Evolutionary conservation across 1,140 invertebrate genomes (phyloP).

Genomic region (Cyclina sinensis): DNA sequence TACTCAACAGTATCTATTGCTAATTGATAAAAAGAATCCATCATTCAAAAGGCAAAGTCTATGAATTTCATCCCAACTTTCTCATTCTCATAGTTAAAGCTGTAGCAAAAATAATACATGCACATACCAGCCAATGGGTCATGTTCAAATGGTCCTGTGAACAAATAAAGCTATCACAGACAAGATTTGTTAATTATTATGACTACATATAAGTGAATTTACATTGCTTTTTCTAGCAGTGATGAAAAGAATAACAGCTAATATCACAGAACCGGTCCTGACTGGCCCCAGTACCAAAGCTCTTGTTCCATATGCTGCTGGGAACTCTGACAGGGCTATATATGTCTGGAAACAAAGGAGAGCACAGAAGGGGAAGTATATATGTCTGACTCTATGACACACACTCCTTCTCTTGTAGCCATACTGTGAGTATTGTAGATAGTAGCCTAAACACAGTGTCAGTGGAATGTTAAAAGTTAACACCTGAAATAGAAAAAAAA

Average conservation of each 20-base stretch:
- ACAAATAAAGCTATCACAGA: constrained; percentile 15
- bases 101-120: too few species aligned
- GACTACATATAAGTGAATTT: constrained; percentile 24
- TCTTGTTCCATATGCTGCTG: constrained; percentile 93
- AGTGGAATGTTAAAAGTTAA: constrained; percentile 91
- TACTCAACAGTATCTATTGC: too few species aligned
- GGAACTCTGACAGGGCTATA: constrained; percentile 92
- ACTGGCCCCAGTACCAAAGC: constrained; percentile 93
- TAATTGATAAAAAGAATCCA: too few species aligned
- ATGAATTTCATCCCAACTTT: too few species aligned
- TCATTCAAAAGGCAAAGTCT: too few species aligned
- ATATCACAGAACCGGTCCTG: constrained; percentile 92
- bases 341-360: constrained; percentile 91
- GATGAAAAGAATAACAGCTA: constrained; percentile 87
- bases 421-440: constrained; percentile 86
- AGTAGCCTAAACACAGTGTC: constrained; percentile 90
- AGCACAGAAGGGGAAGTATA: constrained; percentile 86
- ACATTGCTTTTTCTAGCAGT: constrained; percentile 46
- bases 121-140: too few species aligned
- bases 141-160: too few species aligned
- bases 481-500: constrained; percentile 88
- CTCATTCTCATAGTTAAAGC: too few species aligned
- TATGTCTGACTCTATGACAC: constrained; percentile 60
- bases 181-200: constrained; percentile 3
- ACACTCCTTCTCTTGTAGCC: constrained; percentile 39